Evolutionary conservation across 64 coral and sea anemone genomes (phyloP), one percentile per base, ranked within the genome.

Genomic region (Platygyra sinensis): DNA sequence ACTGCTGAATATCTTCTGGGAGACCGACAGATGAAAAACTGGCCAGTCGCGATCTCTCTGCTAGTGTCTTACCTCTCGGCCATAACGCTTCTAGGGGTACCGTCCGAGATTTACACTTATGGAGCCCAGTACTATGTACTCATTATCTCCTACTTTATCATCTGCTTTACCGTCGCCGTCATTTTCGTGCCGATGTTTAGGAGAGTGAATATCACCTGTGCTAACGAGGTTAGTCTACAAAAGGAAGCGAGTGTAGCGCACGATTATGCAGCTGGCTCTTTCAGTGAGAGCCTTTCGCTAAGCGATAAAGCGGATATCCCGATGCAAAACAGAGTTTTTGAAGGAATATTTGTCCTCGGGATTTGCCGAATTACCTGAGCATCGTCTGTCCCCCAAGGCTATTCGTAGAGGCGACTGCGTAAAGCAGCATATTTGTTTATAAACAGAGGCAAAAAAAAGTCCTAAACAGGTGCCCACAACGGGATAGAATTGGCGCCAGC

Each of bases 131-230:
- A 89, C 57, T 89, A 77, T 28, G 80, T 94, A 0, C 18, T 90
- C 0, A 82, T 87, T 11, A 36, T 94, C 1, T 86, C 82, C 0
- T 91, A 91, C n/a, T 74, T 94, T 27, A 42, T 94, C 11, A 94
- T 88, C 38, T 94, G 93, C 54, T 50, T 74, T 30, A 64, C 87
- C 0, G 89, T 87, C 4, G 62, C 60, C 25, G 59, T 86, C 25
- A 69, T 94, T 13, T 94, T 94, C 24, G 82, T 94, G 13, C 93
- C 93, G 0, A 94, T 94, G 93, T 94, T 94, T 29, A 54, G 89
- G 38, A 73, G 93, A 2, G 90, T 87, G 11, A 80, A 80, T 16
- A 65, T 94, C 5, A 94, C 93, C 10, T 82, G 93, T 87, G 89
- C 83, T 14, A 91, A 94, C 20, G 93, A 94, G 89, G 93, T 94